Evolutionary conservation across 2,797 vertebrate species (phyloP), one percentile per base, ranked within the genome.

Genomic region (Lagocephalus sceleratus): DNA sequence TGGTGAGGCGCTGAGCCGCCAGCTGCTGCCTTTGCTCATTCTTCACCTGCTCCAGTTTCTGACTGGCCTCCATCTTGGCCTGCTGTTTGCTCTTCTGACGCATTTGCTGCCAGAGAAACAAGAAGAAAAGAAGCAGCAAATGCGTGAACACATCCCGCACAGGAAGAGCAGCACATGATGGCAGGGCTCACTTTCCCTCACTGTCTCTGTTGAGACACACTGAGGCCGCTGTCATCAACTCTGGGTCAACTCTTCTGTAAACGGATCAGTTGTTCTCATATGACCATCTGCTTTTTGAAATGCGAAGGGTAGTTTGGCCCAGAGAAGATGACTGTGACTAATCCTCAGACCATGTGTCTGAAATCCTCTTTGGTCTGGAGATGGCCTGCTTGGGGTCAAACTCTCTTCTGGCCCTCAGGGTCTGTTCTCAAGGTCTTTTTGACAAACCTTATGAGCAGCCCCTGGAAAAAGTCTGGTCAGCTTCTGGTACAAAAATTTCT

Each of bases 31-130:
- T 19, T 21, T 54, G 96, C 69, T 99, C 97, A 0, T 87, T 96
- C 83, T 99, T 99, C 58, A 98, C 95, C 84, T 98, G 95, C 69
- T 99, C 97, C 51, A 99, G 85, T 80, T 98, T 98, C 82, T 98
- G 95, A 0, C 91, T 94, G 15, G 97, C 97, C 85, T 99, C 97
- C 3, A 98, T 98, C 85, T 99, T 98, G 2, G 97, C 97, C 81
- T 93, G 93, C 77, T 98, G 95, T 59, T 98, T 99, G 70, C 94
- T 97, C 76, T 94, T 94, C 79, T 98, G 95, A 54, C 97, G 93
- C 94, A 98, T 94, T 93, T 95, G 94, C 97, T 99, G 73, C 22
- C 26, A 46, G 20, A 46, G 12, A 14, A 1, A 40, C 16, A 25
- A 1, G 17, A 23, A 17, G 7, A 21, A 0, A 6, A 11, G 2